Percentiles rank a stretch among this genome's conserved stretches.
Evolutionary conservation across 2,888 invertebrate species (phyloP).

Genomic region (Tetranychus truncatus): DNA sequence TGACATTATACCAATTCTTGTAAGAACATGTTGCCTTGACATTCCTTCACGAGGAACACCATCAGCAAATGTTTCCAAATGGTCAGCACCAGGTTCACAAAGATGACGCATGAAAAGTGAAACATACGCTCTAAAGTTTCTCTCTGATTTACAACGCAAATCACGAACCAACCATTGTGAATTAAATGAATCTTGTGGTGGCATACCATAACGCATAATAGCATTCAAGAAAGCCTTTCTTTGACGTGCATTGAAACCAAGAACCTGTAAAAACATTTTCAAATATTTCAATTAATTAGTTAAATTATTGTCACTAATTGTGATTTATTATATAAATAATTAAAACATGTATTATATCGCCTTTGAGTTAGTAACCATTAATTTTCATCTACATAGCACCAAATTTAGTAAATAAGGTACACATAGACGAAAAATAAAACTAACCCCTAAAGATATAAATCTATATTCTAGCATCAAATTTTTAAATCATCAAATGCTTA

Average conservation of each 20-base stretch:
- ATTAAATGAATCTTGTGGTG: slow-evolving; percentile 96
- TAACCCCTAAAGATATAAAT: neutral
- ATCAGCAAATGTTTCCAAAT: slow-evolving; percentile 89
- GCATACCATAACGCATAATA: slow-evolving; percentile 99
- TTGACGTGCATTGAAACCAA: slow-evolving; percentile 95
- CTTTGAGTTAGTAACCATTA: slow-evolving; percentile 19
- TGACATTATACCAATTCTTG: slow-evolving; percentile 96
- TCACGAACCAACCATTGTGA: slow-evolving; percentile 98
- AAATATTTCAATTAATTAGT: neutral
- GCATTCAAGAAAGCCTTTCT: slow-evolving; percentile 97
- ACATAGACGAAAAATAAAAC: neutral
- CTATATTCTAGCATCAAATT: neutral
- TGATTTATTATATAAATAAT: too few relatives aligned
- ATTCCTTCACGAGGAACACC: slow-evolving; percentile 94
- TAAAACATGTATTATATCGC: slow-evolving; percentile 4
- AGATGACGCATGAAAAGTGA: slow-evolving; percentile 97
- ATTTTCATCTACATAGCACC: neutral
- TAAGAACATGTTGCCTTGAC: slow-evolving; percentile 87
- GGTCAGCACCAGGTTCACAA: slow-evolving; percentile 98
- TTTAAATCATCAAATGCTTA: neutral
- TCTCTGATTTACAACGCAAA: slow-evolving; percentile 87
- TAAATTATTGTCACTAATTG: neutral
- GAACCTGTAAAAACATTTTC: slow-evolving; percentile 42
- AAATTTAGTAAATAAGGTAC: slow-evolving; percentile 7
- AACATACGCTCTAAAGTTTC: slow-evolving; percentile 95